A percentile compares a stretch with the other conserved stretches of the same genome.
Evolutionary conservation across 1,140 invertebrate species (phyloP).

Genomic region (Zelostemma sp.): DNA sequence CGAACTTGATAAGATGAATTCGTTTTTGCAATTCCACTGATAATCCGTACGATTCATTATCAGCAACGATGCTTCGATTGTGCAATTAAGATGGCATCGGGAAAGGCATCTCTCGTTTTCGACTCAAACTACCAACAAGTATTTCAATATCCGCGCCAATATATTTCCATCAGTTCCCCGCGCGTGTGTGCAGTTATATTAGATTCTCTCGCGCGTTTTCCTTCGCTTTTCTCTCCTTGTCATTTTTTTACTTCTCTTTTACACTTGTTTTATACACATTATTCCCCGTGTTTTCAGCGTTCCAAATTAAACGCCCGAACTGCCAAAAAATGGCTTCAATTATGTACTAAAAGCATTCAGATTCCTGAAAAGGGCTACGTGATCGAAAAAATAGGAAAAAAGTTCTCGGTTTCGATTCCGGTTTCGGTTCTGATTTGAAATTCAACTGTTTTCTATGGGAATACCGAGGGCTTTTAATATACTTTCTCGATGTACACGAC

Average conservation of each 20-base stretch:
- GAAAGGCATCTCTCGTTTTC: constrained; percentile 68
- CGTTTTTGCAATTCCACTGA: constrained; percentile 50
- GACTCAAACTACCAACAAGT: constrained; percentile 70
- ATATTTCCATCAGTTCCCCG: constrained; percentile 66
- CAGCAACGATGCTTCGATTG: constrained; percentile 62
- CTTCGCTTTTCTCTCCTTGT: constrained; percentile 31
- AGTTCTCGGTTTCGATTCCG: no score
- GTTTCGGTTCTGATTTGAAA: no score
- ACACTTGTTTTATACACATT: no score
- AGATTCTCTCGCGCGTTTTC: constrained; percentile 52
- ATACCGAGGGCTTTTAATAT: no score
- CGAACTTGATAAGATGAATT: no score
- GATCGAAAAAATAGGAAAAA: no score
- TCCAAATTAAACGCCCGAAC: no score
- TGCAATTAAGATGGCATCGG: constrained; percentile 69
- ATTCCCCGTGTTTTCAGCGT: no score
- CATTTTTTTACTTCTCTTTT: constrained; percentile 45
- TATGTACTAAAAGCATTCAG: not conserved
- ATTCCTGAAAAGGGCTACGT: no score
- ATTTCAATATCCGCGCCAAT: constrained; percentile 70
- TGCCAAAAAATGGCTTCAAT: no score
- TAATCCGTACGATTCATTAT: constrained; percentile 64
- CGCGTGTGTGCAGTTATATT: constrained; percentile 70
- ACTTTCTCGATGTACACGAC: not conserved
- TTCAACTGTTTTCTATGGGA: no score